Base-by-base conservation (phyloP, 2,888 invertebrate species). In the Scaptomyza reducta region DNA sequence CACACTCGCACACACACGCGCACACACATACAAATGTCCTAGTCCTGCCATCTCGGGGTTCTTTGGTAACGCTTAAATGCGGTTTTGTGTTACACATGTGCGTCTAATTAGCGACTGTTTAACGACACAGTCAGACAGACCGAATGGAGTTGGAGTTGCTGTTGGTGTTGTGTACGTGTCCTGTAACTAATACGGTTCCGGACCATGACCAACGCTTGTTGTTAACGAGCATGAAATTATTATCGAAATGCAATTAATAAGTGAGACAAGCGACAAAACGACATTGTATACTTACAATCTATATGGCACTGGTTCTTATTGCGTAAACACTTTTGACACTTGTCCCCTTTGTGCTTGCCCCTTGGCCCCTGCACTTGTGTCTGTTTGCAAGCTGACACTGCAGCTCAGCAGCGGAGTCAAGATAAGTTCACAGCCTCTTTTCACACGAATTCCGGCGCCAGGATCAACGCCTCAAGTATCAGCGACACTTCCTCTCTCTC, bases 31-130 rank as follows among this genome's bases (percentile, higher is more conserved):
- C 38, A n/a, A n/a, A n/a, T n/a, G 46, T 41, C 16, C 65, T 6
- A n/a, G n/a, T n/a, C 14, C 53, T 27, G 70, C 14, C 47, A 27
- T 47, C 16, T 44, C 58, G 44, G 64, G 56, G 45, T 71, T 60
- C 70, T 64, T 57, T 60, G 55, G 78, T 57, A 66, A 63, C 69
- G 77, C 61, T 87, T 87, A 81, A 86, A 87, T 84, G 89, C 74
- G 89, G 89, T 89, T 88, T 89, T 87, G 75, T 79, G 81, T 89
- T 89, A 88, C 89, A 89, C 90, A 89, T 87, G 81, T 89, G 89
- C 79, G 86, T 77, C 88, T 89, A 89, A 89, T 89, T 89, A 89
- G 89, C 89, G 86, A 79, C 89, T 88, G 82, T 86, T 88, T 80
- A 82, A 76, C 71, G 77, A 74, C 74, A 71, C 66, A 40, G 40